phyloP scores from a whole-genome alignment of 2,797 vertebrate genomes.

The Perodicticus potto region DNA sequence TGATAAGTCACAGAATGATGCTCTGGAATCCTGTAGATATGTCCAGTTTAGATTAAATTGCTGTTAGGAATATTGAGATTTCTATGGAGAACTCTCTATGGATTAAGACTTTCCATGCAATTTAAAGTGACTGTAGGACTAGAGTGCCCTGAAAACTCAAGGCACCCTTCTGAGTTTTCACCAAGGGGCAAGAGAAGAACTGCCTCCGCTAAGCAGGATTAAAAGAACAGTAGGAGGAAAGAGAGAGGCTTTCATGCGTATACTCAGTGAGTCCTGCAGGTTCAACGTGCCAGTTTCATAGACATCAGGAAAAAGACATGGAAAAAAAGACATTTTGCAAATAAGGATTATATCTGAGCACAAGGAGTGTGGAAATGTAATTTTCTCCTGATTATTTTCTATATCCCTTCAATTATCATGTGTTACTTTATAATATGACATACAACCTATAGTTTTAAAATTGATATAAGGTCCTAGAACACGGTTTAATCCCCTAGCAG shows the following conservation, averaged over 20 bases:
- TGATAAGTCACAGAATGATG: neutral
- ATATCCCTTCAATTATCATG: neutral
- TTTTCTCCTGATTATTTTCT: neutral
- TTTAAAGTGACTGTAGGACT: neutral
- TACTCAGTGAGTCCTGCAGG: neutral
- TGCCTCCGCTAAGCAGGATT: neutral
- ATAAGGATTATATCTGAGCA: neutral
- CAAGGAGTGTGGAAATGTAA: neutral
- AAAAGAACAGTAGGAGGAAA: neutral
- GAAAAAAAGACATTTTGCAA: neutral
- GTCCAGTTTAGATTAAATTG: neutral
- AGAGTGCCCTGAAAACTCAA: slow-evolving; percentile 34
- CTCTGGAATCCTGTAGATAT: neutral
- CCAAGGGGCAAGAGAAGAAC: neutral
- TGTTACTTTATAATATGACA: neutral
- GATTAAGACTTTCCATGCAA: neutral
- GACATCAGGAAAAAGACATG: neutral
- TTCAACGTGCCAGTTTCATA: neutral
- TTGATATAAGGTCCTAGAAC: neutral
- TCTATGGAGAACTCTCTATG: neutral
- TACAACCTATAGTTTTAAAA: neutral
- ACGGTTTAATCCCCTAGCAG: neutral
- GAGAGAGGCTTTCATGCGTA: neutral
- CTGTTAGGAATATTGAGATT: neutral
- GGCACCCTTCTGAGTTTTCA: slow-evolving; percentile 40